phyloP scores from a whole-genome alignment of 2,113 vertebrate genomes.

The Cololabis saira region DNA sequence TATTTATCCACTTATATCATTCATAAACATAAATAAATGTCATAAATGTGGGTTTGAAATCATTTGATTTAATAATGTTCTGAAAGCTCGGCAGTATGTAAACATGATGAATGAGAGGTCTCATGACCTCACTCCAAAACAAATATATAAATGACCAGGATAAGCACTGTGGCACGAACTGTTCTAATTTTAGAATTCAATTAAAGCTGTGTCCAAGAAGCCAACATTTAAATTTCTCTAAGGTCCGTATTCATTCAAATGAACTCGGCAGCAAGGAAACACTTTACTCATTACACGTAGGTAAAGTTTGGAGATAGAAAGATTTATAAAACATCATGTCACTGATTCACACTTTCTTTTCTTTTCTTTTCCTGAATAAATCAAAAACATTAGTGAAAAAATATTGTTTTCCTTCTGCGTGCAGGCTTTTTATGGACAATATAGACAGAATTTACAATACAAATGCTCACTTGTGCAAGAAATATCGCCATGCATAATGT shows the following conservation, averaged over 20 bases:
- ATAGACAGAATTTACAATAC: too few relatives aligned
- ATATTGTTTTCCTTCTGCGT: neutral
- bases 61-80: neutral
- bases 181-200: slow-evolving; percentile 9
- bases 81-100: neutral
- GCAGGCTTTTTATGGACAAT: neutral
- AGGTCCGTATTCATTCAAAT: slow-evolving; percentile 14
- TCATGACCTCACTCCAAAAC: neutral
- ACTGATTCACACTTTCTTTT: slow-evolving; percentile 30
- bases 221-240: neutral
- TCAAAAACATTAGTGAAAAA: slow-evolving; percentile 11
- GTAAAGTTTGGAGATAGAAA: slow-evolving; percentile 13
- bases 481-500: too few relatives aligned
- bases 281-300: neutral
- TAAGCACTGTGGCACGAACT: neutral
- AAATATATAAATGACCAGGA: neutral
- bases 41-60: neutral
- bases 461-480: too few relatives aligned
- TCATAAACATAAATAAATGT: neutral
- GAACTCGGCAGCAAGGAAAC: neutral
- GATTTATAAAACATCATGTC: slow-evolving; percentile 7
- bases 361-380: slow-evolving; percentile 14
- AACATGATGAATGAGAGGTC: neutral
- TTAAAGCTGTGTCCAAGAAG: slow-evolving; percentile 3
- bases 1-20: neutral